A percentile compares a stretch with the other conserved stretches of the same genome.
Evolutionary conservation across 2,113 vertebrate species (phyloP).

Genomic region (Columba livia): DNA sequence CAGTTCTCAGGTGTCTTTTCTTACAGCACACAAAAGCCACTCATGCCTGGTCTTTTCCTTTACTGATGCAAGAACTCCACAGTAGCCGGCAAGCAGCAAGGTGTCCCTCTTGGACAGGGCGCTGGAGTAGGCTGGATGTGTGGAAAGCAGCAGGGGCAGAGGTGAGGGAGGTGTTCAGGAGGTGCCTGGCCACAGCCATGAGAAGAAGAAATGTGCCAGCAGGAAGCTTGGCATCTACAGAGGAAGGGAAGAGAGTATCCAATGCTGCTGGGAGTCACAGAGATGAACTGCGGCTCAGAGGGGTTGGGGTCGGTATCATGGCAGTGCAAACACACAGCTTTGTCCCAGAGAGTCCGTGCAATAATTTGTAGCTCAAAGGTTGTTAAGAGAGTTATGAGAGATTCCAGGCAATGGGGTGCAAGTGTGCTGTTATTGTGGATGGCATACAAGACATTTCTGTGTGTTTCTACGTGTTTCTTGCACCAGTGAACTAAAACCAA

Average conservation of each 20-base stretch:
- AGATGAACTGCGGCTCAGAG: neutral
- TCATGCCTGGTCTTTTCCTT: neutral
- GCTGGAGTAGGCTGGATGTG: neutral
- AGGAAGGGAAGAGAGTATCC: neutral
- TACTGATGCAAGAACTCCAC: neutral
- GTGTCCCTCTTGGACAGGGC: neutral
- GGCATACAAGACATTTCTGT: neutral
- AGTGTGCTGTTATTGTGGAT: neutral
- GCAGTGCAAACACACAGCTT: neutral
- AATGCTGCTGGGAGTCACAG: neutral
- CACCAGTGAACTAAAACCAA: neutral
- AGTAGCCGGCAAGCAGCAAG: neutral
- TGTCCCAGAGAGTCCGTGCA: neutral
- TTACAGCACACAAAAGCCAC: neutral
- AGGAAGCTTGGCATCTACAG: neutral
- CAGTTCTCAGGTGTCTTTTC: neutral
- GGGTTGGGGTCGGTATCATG: neutral
- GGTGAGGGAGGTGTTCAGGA: neutral
- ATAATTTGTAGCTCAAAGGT: neutral
- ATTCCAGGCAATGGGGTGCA: neutral
- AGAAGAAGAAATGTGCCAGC: neutral
- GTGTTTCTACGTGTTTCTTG: neutral
- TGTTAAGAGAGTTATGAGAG: neutral
- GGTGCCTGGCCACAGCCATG: accelerated
- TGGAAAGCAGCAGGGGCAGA: neutral